These are phyloP conservation scores for Lepidocolaptes lacrymiger DNA, from an alignment of 2,797 vertebrate genomes.

Conservation along the genomic window DNA sequence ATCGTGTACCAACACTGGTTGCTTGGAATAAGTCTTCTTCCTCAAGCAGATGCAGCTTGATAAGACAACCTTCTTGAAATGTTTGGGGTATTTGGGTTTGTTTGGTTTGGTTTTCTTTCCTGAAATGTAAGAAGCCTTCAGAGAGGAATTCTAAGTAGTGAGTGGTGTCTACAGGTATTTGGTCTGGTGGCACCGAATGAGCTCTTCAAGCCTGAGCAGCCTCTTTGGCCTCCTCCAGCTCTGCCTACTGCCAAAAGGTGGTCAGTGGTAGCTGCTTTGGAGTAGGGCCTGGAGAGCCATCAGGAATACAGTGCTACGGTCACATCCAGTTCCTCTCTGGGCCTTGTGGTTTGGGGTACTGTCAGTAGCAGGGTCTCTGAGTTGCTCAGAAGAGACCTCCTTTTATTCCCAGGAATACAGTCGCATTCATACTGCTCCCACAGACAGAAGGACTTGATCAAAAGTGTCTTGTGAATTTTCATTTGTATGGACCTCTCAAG, in stretches of 20 bases:
- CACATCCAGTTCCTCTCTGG: not conserved
- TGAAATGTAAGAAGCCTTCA: not conserved
- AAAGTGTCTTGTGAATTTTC: not conserved
- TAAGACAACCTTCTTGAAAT: not conserved
- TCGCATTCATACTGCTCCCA: not conserved
- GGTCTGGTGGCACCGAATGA: not conserved
- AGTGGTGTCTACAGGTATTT: not conserved
- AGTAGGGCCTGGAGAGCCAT: not conserved
- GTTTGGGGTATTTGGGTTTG: not conserved
- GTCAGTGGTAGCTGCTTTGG: not conserved
- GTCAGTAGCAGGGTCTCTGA: not conserved
- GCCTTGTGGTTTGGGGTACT: not conserved
- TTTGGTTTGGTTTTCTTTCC: not conserved
- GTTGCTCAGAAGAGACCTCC: not conserved
- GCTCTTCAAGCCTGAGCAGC: not conserved
- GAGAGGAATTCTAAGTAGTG: not conserved
- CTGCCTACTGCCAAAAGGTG: not conserved
- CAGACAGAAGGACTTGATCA: not conserved
- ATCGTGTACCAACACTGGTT: not conserved
- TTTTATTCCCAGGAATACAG: not conserved
- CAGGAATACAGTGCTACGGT: not conserved
- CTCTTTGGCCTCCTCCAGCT: not conserved
- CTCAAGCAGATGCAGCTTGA: not conserved
- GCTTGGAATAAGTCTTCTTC: not conserved
- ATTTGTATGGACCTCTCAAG: not conserved